Base-by-base conservation (phyloP, 2,888 invertebrate genomes). In the Oscheius onirici region DNA sequence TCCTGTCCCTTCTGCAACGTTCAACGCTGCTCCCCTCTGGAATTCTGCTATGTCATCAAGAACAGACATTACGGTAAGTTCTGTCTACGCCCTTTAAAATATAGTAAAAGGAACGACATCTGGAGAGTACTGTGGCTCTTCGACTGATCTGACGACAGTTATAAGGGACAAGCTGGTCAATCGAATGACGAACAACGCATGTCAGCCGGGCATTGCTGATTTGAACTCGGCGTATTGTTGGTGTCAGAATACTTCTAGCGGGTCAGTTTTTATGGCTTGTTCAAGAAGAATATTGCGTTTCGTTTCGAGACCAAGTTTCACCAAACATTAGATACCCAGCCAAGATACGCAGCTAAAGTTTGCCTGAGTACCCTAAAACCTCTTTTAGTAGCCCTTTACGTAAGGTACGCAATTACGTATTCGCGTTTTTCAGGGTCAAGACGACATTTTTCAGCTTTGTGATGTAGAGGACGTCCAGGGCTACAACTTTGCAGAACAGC, bases 101-200 rank as follows among this genome's bases (percentile, higher is more conserved):
- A 17, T 1, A 20, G 26, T 34, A 52, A 63, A 22, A 43, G 68
- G 79, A 3, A 73, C 66, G 20, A 61, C 43, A 3, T n/a, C 49
- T 13, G 73, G 75, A 3, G 77, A 79, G 24, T 73, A 75, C 65
- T 80, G 80, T 74, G 78, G 74, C 22, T 68, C 70, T 26, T 69
- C 74, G 49, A 15, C 65, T 1, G 69, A 74, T 28, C 69, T 81
- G 69, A 60, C 75, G 22, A 72, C 75, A 8, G 73, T 81, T 1
- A 73, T 81, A 17, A 67, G 75, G n/a, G 74, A 77, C 34, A 74
- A 69, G 71, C 60, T 78, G 20, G 77, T 73, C 51, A 66, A 68
- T 17, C 54, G 54, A 15, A 44, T 58, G 20, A 69, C 75, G 1
- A 74, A 74, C 60, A 77, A 81, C 60, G 73, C 74, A n/a, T 81